These are phyloP conservation scores for Chloroclysta siterata DNA, from an alignment of 2,888 invertebrate genomes.

Conservation along the genomic window DNA sequence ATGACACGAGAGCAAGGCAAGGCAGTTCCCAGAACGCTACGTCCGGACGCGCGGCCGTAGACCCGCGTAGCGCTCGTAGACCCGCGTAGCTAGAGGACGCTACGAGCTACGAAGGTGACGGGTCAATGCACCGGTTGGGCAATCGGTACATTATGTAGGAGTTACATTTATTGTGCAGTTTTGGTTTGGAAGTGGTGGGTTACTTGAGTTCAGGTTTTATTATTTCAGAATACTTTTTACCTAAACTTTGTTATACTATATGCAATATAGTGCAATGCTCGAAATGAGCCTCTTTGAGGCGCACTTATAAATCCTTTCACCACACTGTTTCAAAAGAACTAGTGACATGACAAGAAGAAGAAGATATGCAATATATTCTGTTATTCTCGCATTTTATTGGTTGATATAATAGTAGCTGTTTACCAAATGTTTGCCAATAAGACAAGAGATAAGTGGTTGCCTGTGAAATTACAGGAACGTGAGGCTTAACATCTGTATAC, in stretches of 20 bases:
- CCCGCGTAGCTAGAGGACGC: slow-evolving; percentile 43
- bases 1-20: not conserved
- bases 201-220: not conserved
- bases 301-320: too few species aligned
- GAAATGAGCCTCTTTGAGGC: too few species aligned
- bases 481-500: too few species aligned
- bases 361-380: too few species aligned
- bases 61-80: slow-evolving; percentile 43
- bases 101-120: slow-evolving; percentile 44
- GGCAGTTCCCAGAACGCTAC: slow-evolving; percentile 5
- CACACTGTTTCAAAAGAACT: too few species aligned
- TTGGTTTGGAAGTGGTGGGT: slow-evolving; percentile 1
- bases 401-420: too few species aligned
- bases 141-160: not conserved
- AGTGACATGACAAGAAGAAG: too few species aligned
- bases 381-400: too few species aligned
- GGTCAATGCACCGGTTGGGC: slow-evolving; percentile 31
- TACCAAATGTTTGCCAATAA: too few species aligned
- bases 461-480: too few species aligned
- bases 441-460: too few species aligned
- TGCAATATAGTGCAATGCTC: too few species aligned
- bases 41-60: slow-evolving; percentile 47
- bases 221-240: not conserved
- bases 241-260: not conserved
- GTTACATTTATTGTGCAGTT: not conserved